A percentile compares a stretch with the other conserved stretches of the same genome.
Conservation (phyloP, 2,113 vertebrate genomes). For the Tychaedon coryphoeus region DNA sequence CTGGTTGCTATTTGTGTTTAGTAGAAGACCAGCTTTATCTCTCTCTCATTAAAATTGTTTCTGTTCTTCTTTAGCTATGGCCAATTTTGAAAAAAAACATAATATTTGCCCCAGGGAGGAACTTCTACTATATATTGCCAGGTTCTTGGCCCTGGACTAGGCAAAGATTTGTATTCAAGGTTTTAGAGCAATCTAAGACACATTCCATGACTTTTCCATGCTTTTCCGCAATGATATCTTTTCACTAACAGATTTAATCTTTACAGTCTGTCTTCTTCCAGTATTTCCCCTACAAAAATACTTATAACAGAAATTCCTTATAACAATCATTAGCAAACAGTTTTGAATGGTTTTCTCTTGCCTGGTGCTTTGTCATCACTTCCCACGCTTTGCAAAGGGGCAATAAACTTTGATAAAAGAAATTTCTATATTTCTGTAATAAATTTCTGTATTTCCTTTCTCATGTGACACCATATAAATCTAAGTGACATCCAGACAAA, state of each 20-base stretch:
- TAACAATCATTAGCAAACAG: background rate
- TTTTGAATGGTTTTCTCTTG: background rate
- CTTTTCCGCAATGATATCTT: background rate
- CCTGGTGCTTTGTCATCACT: background rate
- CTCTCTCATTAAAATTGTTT: background rate
- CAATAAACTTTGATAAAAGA: background rate
- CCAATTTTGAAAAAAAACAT: background rate
- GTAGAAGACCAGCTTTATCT: background rate
- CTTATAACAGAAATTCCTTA: background rate
- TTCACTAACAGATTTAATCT: background rate
- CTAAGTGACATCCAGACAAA: background rate
- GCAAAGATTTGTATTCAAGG: background rate
- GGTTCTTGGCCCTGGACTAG: background rate
- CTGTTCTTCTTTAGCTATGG: background rate
- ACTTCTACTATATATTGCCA: rapidly evolving
- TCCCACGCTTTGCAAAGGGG: background rate
- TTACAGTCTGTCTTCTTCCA: background rate
- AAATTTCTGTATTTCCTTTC: background rate
- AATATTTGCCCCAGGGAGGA: background rate
- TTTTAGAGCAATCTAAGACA: background rate
- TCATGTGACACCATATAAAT: background rate
- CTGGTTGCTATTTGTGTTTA: background rate
- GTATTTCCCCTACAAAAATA: background rate
- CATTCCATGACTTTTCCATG: background rate
- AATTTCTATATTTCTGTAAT: background rate